A percentile compares a stretch with the other conserved stretches of the same genome.
Evolutionary conservation across 2,113 vertebrate species (phyloP).

Genomic region (Xiphias gladius): DNA sequence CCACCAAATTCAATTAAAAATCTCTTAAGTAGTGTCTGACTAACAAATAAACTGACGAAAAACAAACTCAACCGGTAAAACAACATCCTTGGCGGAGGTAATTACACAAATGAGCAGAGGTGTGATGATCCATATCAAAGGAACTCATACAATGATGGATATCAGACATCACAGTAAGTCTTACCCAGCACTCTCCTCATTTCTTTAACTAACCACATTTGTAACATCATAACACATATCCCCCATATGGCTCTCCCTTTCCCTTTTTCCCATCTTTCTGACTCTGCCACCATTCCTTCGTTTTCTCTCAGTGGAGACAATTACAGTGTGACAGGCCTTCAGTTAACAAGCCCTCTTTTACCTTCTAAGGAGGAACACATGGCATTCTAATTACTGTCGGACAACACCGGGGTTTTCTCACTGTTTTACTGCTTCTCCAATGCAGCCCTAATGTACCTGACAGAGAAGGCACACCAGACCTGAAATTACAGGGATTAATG

Average conservation of each 20-base stretch:
- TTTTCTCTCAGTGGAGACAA: constrained; percentile 81
- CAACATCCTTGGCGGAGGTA: constrained; percentile 34
- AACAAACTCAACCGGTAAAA: constrained; percentile 36
- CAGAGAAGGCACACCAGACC: constrained; percentile 78
- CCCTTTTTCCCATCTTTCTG: constrained; percentile 3
- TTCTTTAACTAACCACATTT: constrained; percentile 65
- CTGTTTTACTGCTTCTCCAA: constrained; percentile 76
- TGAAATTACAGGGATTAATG: constrained; percentile 86
- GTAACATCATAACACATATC: constrained; percentile 54
- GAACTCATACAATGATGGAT: constrained; percentile 42
- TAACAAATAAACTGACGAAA: constrained; percentile 51
- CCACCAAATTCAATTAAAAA: constrained; percentile 48
- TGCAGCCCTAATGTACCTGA: constrained; percentile 81
- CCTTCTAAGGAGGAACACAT: constrained; percentile 82
- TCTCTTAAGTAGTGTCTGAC: constrained; percentile 60
- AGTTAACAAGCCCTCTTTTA: constrained; percentile 82
- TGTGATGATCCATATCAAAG: constrained; percentile 57
- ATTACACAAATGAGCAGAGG: constrained; percentile 64
- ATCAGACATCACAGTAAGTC: constrained; percentile 56
- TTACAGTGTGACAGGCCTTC: constrained; percentile 85
- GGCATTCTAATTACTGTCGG: constrained; percentile 83
- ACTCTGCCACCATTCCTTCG: constrained; percentile 36
- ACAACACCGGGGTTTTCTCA: constrained; percentile 69
- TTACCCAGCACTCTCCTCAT: constrained; percentile 44
- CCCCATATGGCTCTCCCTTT: constrained; percentile 40